Conservation (phyloP, 2,113 vertebrate species). For the Holacanthus passer region DNA sequence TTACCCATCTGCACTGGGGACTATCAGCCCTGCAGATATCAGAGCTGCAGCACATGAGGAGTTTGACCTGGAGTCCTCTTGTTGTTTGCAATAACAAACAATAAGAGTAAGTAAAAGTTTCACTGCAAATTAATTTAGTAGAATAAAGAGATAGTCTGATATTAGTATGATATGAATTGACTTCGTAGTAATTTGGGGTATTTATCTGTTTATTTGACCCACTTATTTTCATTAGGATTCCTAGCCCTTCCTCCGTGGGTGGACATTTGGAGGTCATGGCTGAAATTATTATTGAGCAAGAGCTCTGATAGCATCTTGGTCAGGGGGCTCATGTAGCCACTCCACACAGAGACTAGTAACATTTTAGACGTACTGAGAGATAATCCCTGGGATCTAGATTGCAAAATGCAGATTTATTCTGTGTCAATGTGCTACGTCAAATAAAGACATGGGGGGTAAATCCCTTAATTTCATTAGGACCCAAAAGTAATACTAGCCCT, state of each 20-base stretch:
- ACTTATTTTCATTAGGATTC: slow-evolving; percentile 12
- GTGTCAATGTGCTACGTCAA: slow-evolving; percentile 13
- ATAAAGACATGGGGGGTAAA: slow-evolving; percentile 18
- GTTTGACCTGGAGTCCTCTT: background rate
- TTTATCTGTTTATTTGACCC: slow-evolving; percentile 8
- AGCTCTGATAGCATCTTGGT: slow-evolving; percentile 39
- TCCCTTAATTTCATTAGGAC: slow-evolving; percentile 37
- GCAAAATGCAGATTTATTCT: slow-evolving; percentile 26
- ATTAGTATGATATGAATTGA: background rate
- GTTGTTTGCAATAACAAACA: slow-evolving; percentile 10
- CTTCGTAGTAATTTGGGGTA: background rate
- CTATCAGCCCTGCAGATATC: background rate
- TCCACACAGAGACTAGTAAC: slow-evolving; percentile 12
- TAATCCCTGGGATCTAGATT: slow-evolving; percentile 40
- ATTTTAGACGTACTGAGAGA: slow-evolving; percentile 20
- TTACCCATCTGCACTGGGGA: slow-evolving; percentile 21
- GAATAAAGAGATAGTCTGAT: background rate
- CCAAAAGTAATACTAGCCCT: background rate
- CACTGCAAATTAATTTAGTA: slow-evolving; percentile 14
- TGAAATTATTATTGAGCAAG: slow-evolving; percentile 39
- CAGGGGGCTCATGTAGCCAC: slow-evolving; percentile 12
- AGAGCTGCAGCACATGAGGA: slow-evolving; percentile 7
- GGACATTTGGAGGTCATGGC: slow-evolving; percentile 39
- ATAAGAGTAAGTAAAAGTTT: slow-evolving; percentile 11
- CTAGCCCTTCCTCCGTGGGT: background rate